Evolutionary conservation across 2,888 invertebrate genomes (phyloP), one percentile per base, ranked within the genome.

Genomic region (Pseudococcus viburni): DNA sequence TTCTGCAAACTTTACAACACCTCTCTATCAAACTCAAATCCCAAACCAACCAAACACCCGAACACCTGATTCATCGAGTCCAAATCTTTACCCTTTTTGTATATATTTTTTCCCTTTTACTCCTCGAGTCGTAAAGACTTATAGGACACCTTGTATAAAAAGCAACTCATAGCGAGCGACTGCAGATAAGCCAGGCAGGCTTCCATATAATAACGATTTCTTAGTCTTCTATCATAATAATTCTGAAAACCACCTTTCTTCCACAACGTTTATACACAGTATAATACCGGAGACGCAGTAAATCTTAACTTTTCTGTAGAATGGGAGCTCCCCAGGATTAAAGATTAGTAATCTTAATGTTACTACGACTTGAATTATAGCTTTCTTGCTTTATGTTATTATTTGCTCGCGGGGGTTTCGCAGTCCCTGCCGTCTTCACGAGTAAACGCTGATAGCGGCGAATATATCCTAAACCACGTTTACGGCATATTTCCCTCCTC

Each of bases 281-380:
- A 90, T 90, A 90, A 90, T 90, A 90, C 90, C 90, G 89, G 89
- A 89, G 89, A 89, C 89, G 90, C 90, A 89, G 90, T 90, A 90
- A 90, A 90, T 90, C 90, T 90, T 90, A 90, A 90, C 90, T 90
- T 90, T 90, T 90, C 90, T 90, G 89, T 89, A 90, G 89, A 90
- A 77, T 73, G 48, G 88, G 55, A 86, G 89, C 89, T 89, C 88
- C 89, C 90, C 90, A 90, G 90, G 90, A 90, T 90, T 90, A 90
- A 90, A 90, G 90, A 90, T 90, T 90, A 91, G 90, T 90, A 90
- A 90, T 90, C 90, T 91, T 90, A 90, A 90, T 91, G 91, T 90
- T 90, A 90, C 90, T 89, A 88, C 90, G 89, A 89, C 89, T 90
- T 90, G 90, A 90, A 90, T 90, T 90, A 90, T 90, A 90, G 90